These are phyloP conservation scores for Tetrao urogallus DNA, from an alignment of 2,113 vertebrate species.

Conservation along the genomic window DNA sequence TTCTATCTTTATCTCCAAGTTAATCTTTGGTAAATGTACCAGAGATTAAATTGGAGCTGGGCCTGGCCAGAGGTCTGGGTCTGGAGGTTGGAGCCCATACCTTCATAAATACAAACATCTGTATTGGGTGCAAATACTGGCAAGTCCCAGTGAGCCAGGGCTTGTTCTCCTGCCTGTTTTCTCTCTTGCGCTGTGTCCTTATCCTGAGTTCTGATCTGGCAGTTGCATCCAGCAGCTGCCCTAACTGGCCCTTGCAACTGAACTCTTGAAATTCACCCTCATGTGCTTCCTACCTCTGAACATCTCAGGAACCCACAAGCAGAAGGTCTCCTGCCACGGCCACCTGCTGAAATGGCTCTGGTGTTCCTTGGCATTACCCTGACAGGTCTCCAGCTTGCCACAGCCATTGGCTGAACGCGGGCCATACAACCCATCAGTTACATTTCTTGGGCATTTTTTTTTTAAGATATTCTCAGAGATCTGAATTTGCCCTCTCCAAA, in stretches of 20 bases:
- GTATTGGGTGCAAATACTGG: slow-evolving; percentile 49
- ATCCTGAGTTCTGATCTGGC: slow-evolving; percentile 69
- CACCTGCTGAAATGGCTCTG: background rate
- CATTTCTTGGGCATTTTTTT: background rate
- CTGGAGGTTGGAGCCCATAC: slow-evolving; percentile 32
- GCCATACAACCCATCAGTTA: rapidly evolving
- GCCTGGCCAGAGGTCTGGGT: slow-evolving; percentile 41
- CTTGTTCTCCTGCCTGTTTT: slow-evolving; percentile 55
- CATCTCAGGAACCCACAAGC: background rate
- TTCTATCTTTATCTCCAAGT: slow-evolving; percentile 59
- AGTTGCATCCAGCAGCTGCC: slow-evolving; percentile 58
- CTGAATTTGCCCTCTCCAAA: background rate
- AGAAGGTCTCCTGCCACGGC: background rate
- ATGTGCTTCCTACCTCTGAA: background rate
- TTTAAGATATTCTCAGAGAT: background rate
- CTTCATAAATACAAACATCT: slow-evolving; percentile 42
- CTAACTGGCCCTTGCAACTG: slow-evolving; percentile 49
- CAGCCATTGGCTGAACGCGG: rapidly evolving
- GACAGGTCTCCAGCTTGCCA: rapidly evolving
- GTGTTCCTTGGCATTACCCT: background rate
- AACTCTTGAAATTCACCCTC: background rate
- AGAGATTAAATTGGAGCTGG: slow-evolving; percentile 59
- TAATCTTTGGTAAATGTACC: slow-evolving; percentile 56
- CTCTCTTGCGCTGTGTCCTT: slow-evolving; percentile 15
- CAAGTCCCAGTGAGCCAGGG: slow-evolving; percentile 43